Conservation (phyloP, 2,113 vertebrate genomes). For the Alligator mississippiensis region DNA sequence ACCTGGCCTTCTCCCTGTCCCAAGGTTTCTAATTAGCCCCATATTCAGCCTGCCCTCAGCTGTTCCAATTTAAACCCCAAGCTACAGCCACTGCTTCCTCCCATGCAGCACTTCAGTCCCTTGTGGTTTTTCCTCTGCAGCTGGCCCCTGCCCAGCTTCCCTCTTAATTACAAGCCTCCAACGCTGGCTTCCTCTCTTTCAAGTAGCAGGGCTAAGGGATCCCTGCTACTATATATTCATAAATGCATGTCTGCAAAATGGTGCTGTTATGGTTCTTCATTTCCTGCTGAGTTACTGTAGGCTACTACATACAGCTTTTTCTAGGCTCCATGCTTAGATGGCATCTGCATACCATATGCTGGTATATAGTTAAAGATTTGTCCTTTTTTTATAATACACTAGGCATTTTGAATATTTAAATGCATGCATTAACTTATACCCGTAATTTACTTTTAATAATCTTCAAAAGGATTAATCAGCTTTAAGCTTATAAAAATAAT, state of each 20-base stretch:
- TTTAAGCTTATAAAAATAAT: background rate
- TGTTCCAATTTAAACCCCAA: too few relatives aligned
- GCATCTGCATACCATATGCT: conserved; percentile 1
- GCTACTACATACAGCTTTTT: background rate
- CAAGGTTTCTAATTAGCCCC: too few relatives aligned
- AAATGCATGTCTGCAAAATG: background rate
- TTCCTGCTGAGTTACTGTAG: conserved; percentile 13
- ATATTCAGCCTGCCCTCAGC: too few relatives aligned
- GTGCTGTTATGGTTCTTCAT: background rate
- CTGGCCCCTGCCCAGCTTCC: too few relatives aligned
- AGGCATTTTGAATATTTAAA: background rate
- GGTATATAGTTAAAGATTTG: background rate
- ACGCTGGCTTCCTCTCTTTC: too few relatives aligned
- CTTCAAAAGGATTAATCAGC: background rate
- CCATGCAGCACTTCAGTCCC: too few relatives aligned
- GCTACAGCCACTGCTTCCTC: too few relatives aligned
- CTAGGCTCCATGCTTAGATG: conserved; percentile 12
- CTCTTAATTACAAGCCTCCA: too few relatives aligned
- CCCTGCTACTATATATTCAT: background rate
- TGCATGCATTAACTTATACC: background rate
- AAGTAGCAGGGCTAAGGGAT: too few relatives aligned
- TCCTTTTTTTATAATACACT: background rate
- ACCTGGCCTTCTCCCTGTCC: too few relatives aligned
- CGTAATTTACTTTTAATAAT: background rate
- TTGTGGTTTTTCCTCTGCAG: too few relatives aligned